Percentiles rank a stretch among this genome's conserved stretches.
phyloP scores from a whole-genome alignment of 2,888 invertebrate species.

The Chrysolina americana region DNA sequence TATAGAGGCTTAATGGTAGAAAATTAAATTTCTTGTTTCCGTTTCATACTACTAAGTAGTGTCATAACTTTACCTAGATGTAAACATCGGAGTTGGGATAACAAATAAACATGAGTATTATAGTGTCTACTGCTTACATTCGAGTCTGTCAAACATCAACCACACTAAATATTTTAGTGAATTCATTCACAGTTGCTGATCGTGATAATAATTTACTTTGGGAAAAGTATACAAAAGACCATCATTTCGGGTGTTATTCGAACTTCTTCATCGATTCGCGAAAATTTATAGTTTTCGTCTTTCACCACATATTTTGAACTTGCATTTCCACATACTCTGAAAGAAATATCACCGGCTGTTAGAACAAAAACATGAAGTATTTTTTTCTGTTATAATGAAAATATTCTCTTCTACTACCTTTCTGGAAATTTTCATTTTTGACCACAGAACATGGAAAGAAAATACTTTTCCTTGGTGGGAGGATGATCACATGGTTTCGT shows the following conservation, averaged over 20 bases:
- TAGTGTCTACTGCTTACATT: constrained; percentile 44
- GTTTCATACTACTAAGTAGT: constrained; percentile 43
- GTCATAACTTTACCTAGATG: constrained; percentile 48
- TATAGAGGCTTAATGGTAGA: constrained; percentile 37
- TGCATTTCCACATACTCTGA: neutral
- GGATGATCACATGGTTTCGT: no score
- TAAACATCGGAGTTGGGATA: constrained; percentile 47
- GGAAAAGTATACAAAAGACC: constrained; percentile 17
- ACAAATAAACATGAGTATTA: constrained; percentile 44
- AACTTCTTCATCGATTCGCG: neutral
- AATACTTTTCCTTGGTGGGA: no score
- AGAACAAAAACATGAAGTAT: no score
- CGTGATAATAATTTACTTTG: constrained; percentile 40
- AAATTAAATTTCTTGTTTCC: constrained; percentile 41
- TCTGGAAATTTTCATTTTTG: no score
- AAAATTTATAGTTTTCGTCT: neutral
- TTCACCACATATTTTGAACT: neutral
- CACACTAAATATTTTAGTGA: constrained; percentile 45
- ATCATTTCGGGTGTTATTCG: neutral
- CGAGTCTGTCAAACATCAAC: constrained; percentile 48
- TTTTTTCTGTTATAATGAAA: no score
- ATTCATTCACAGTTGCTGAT: constrained; percentile 45
- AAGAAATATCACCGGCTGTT: neutral
- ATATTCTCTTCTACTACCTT: no score
- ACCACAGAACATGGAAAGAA: no score